Conservation (phyloP, 2,797 vertebrate genomes). For the Paratrypauchen microcephalus region DNA sequence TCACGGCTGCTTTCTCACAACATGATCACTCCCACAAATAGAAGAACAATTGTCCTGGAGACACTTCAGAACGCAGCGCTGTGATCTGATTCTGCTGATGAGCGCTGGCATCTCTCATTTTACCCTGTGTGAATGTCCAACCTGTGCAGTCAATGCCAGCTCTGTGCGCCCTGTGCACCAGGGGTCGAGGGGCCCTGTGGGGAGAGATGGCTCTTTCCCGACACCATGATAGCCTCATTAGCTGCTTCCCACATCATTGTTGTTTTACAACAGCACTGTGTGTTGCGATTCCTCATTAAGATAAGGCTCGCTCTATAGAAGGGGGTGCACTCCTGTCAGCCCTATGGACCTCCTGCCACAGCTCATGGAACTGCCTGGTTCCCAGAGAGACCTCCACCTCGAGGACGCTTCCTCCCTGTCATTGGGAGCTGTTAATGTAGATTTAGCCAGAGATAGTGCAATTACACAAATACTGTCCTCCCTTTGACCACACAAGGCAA, state of each 20-base stretch:
- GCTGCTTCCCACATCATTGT: slow-evolving; percentile 84
- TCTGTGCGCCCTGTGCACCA: slow-evolving; percentile 64
- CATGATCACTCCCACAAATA: slow-evolving; percentile 65
- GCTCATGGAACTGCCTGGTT: slow-evolving; percentile 72
- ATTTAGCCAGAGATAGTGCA: slow-evolving; percentile 44
- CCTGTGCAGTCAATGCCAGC: slow-evolving; percentile 76
- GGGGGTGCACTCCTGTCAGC: slow-evolving; percentile 69
- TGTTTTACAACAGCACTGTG: slow-evolving; percentile 85
- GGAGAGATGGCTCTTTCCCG: slow-evolving; percentile 77
- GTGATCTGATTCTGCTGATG: slow-evolving; percentile 77
- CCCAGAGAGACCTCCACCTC: slow-evolving; percentile 46
- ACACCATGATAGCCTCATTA: slow-evolving; percentile 85
- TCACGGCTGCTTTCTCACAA: slow-evolving; percentile 62
- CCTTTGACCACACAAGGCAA: slow-evolving; percentile 17
- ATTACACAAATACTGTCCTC: slow-evolving; percentile 36
- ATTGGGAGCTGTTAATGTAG: slow-evolving; percentile 45
- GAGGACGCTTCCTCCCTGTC: slow-evolving; percentile 32
- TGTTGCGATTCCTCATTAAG: slow-evolving; percentile 86
- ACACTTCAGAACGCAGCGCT: slow-evolving; percentile 63
- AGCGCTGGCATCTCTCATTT: slow-evolving; percentile 74
- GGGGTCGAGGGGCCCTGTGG: slow-evolving; percentile 71
- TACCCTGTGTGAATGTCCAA: slow-evolving; percentile 69
- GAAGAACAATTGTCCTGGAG: slow-evolving; percentile 54
- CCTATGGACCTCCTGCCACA: slow-evolving; percentile 68
- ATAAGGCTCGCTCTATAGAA: slow-evolving; percentile 77